phyloP scores from a whole-genome alignment of 2,113 vertebrate genomes.

The Burhinus oedicnemus region DNA sequence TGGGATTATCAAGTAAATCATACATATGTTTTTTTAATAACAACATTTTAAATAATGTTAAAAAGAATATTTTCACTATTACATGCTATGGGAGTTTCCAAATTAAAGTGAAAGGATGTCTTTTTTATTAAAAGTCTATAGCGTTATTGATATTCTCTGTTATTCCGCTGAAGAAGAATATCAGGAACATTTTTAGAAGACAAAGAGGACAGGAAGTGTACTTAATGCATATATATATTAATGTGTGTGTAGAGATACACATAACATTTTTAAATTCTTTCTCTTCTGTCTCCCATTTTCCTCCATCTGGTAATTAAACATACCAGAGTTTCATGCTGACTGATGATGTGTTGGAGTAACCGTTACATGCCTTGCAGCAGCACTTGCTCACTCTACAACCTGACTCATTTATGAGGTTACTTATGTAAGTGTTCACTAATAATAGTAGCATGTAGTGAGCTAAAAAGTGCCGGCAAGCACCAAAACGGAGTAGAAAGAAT shows the following conservation, averaged over 20 bases:
- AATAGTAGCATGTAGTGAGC: background rate
- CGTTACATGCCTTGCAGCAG: background rate
- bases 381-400: background rate
- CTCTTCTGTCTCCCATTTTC: background rate
- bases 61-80: background rate
- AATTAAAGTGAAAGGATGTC: background rate
- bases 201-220: background rate
- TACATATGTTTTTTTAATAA: background rate
- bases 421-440: background rate
- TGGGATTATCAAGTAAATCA: background rate
- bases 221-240: background rate
- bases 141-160: background rate
- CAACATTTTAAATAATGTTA: background rate
- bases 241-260: background rate
- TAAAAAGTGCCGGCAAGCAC: background rate
- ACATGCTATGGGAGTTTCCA: background rate
- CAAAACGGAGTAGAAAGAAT: background rate
- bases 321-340: background rate
- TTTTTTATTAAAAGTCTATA: background rate
- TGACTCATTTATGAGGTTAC: background rate
- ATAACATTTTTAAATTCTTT: background rate
- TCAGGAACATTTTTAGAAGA: background rate
- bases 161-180: background rate
- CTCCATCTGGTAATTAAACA: background rate
- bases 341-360: background rate